These are phyloP conservation scores for Coregonus clupeaformis DNA, from an alignment of 2,113 vertebrate genomes.

Conservation along the genomic window DNA sequence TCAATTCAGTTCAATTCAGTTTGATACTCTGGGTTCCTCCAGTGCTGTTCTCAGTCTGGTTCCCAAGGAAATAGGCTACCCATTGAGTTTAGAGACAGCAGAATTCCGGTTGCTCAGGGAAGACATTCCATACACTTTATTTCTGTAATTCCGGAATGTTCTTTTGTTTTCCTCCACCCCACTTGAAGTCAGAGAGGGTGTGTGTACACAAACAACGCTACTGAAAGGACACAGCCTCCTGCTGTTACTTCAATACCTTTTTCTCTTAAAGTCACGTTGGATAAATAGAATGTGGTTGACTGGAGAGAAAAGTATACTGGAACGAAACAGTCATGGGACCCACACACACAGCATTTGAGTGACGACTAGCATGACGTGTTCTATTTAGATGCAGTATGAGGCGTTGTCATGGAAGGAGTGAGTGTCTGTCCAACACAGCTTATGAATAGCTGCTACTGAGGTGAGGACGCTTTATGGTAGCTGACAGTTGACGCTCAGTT, in stretches of 20 bases:
- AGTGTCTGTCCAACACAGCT: conserved; percentile 11
- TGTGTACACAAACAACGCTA: neutral
- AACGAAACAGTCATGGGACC: neutral
- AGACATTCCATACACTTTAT: conserved; percentile 47
- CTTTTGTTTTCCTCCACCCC: conserved; percentile 16
- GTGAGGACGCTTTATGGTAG: conserved; percentile 19
- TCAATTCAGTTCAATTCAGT: neutral
- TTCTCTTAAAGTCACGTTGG: neutral
- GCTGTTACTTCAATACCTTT: neutral
- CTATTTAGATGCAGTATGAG: conserved; percentile 1
- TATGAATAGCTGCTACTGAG: neutral
- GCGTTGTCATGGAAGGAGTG: conserved; percentile 24
- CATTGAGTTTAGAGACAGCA: conserved; percentile 24
- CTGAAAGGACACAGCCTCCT: neutral
- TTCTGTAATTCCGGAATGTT: conserved; percentile 28
- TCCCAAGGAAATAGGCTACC: neutral
- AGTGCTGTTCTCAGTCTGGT: neutral
- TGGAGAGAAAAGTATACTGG: neutral
- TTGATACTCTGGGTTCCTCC: neutral
- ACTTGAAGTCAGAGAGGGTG: conserved; percentile 5
- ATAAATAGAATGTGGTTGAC: neutral
- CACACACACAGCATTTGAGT: neutral
- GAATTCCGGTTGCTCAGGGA: conserved; percentile 45
- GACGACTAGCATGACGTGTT: conserved; percentile 14
- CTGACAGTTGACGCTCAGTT: conserved; percentile 27